A percentile compares a stretch with the other conserved stretches of the same genome.
phyloP scores from a whole-genome alignment of 2,797 vertebrate species.

The Dryobates pubescens region DNA sequence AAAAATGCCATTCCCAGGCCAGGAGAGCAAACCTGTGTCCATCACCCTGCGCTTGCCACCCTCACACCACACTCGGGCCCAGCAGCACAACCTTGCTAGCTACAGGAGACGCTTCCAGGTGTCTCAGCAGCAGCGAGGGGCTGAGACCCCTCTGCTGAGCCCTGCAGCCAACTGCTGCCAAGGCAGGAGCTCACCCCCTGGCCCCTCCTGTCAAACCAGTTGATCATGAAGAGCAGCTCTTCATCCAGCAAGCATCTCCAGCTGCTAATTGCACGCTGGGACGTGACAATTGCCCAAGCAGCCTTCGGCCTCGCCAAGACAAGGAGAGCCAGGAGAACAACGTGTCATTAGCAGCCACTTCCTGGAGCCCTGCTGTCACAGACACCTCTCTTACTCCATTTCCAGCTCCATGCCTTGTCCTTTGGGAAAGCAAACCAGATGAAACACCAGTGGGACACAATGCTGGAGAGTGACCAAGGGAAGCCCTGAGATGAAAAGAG shows the following conservation, averaged over 20 bases:
- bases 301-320: background rate
- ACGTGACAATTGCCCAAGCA: background rate
- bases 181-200: accelerated
- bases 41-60: background rate
- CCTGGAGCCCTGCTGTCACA: background rate
- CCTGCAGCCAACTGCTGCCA: background rate
- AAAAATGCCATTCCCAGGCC: background rate
- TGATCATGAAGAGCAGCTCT: background rate
- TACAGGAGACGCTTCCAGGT: background rate
- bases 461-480: background rate
- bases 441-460: background rate
- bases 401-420: background rate
- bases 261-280: background rate
- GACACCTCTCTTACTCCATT: background rate
- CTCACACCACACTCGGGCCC: accelerated
- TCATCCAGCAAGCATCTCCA: background rate
- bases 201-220: background rate
- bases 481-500: background rate
- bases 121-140: accelerated
- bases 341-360: background rate
- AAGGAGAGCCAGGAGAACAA: background rate
- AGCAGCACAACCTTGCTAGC: background rate
- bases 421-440: background rate
- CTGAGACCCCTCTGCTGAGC: background rate
- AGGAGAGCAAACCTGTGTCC: no score